Base-by-base conservation (phyloP, 2,113 vertebrate species). In the Caranx ignobilis region DNA sequence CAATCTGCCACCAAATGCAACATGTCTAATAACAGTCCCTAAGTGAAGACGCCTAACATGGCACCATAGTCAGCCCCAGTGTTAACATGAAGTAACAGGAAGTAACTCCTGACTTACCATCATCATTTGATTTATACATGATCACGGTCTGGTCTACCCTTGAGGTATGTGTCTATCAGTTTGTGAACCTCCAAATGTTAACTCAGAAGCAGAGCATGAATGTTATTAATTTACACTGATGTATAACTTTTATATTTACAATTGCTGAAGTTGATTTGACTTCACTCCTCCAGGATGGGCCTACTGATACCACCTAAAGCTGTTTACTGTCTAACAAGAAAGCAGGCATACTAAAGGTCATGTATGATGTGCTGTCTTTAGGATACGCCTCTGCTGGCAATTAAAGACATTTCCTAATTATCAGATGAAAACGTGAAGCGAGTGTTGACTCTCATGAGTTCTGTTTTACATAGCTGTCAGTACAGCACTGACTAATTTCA, bases 401-500 rank as follows among this genome's bases (percentile, higher is more conserved):
- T 52, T 45, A 55, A 79, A 60, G 16, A 31, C 16, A 35, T 59
- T 16, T 50, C 9, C 19, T 55, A 43, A 66, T 67, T 66, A 61
- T 31, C 41, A 57, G n/a, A 50, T 48, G 34, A 21, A 56, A 74
- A 32, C 2, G 11, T 37, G 26, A 57, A 74, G 35, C 32, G 21
- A 13, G 1, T 34, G 11, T 6, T 34, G 0, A 75, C 64, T 55
- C 13, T 69, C 35, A 21, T 19, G 31, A n/a, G 39, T 2, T 48
- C 4, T 59, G 13, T 50, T 76, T 65, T 60, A 26, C 70, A 59
- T 26, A 37, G 35, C 65, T 71, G 60, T 82, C 73, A 74, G 39
- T 45, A 31, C 32, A 18, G 62, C 39, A 60, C 26, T 54, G 31
- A 67, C 26, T 35, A 16, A 12, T 2, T 64, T 68, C 64, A 71